Conservation (phyloP, 1,140 invertebrate genomes). For the Lepidotrigona ventralis region DNA sequence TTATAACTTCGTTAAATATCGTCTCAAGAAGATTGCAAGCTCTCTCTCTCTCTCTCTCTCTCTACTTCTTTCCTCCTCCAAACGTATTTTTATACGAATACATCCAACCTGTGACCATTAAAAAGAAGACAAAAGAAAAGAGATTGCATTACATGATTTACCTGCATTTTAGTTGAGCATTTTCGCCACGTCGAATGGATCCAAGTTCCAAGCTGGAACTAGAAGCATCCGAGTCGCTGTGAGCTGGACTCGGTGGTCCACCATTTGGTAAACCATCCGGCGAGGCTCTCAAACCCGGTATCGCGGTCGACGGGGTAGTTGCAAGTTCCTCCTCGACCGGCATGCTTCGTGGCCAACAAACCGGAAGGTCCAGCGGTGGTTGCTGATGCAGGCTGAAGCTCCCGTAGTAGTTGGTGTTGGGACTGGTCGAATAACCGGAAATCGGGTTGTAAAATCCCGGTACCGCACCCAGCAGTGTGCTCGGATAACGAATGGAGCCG, state of each 20-base stretch:
- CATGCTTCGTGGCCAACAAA: constrained; percentile 77
- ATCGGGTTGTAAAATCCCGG: constrained; percentile 73
- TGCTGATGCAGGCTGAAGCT: constrained; percentile 66
- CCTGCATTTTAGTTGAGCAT: constrained; percentile 78
- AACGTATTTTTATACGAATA: background rate
- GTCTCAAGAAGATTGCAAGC: background rate
- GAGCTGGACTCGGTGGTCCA: constrained; percentile 76
- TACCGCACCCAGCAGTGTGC: constrained; percentile 69
- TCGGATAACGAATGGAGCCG: constrained; percentile 74
- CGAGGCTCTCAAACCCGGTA: constrained; percentile 50
- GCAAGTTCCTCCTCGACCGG: constrained; percentile 74
- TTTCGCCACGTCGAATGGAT: constrained; percentile 73
- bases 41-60: too few relatives aligned
- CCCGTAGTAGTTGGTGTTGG: constrained; percentile 67
- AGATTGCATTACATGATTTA: constrained; percentile 28
- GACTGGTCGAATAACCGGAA: constrained; percentile 62
- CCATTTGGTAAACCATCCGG: constrained; percentile 61
- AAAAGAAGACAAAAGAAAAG: background rate
- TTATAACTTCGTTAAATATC: background rate
- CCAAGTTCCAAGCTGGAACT: constrained; percentile 77
- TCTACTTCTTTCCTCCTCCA: too few relatives aligned
- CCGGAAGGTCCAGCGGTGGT: constrained; percentile 72
- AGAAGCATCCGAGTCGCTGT: constrained; percentile 78
- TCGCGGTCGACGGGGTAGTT: constrained; percentile 38
- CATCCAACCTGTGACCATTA: background rate